Percentiles rank a stretch among this genome's conserved stretches.
These are phyloP conservation scores for Apogon talboti DNA, from an alignment of 2,797 vertebrate genomes.

Conservation along the genomic window DNA sequence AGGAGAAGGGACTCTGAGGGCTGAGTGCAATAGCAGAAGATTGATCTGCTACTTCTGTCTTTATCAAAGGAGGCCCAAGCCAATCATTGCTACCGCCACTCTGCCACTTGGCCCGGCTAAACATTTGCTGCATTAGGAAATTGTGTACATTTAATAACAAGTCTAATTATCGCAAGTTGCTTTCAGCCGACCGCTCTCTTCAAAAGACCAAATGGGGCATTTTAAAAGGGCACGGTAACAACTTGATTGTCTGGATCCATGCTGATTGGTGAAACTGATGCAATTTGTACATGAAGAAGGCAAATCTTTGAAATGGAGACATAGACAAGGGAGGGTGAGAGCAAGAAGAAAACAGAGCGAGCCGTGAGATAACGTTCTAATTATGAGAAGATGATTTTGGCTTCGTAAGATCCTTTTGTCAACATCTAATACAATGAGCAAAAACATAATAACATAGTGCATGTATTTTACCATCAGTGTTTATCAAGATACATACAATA, in stretches of 20 bases:
- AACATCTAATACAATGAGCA: neutral
- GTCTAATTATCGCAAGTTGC: conserved; percentile 76
- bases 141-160: conserved; percentile 84
- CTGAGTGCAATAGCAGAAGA: conserved; percentile 94
- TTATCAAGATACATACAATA: neutral
- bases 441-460: neutral
- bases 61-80: conserved; percentile 90
- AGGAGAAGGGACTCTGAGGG: conserved; percentile 90
- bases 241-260: conserved; percentile 42
- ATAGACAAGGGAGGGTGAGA: conserved; percentile 13
- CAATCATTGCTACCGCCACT: conserved; percentile 83
- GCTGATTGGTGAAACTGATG: conserved; percentile 72
- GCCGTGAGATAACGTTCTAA: conserved; percentile 40
- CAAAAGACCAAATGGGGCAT: conserved; percentile 72
- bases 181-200: conserved; percentile 52
- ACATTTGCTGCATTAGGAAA: conserved; percentile 87
- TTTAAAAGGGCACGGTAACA: conserved; percentile 64
- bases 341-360: conserved; percentile 10
- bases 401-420: neutral
- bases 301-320: conserved; percentile 54
- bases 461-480: conserved; percentile 12
- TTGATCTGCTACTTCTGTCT: conserved; percentile 89
- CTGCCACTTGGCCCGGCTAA: conserved; percentile 79
- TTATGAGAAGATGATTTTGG: conserved; percentile 9
- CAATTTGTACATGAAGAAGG: conserved; percentile 59